These are phyloP conservation scores for Polyploca ridens DNA, from an alignment of 2,888 invertebrate species.

Conservation along the genomic window DNA sequence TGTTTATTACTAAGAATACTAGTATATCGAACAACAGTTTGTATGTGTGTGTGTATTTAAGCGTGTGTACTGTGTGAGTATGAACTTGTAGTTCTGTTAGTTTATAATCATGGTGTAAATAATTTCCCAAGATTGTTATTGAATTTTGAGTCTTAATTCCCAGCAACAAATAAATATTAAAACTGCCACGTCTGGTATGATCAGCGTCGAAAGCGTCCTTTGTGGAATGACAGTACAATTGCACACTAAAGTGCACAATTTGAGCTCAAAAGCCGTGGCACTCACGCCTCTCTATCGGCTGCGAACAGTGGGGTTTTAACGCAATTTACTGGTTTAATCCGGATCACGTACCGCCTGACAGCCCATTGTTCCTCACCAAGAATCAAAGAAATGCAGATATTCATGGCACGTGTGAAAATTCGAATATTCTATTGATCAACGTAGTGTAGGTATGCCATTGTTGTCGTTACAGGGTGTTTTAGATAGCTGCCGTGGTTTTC, in stretches of 20 bases:
- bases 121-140: no score
- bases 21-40: no score
- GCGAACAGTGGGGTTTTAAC: conserved; percentile 51
- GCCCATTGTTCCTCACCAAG: conserved; percentile 39
- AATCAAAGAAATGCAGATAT: conserved; percentile 27
- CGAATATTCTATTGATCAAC: background rate
- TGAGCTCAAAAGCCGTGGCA: conserved; percentile 36
- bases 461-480: no score
- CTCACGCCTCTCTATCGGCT: conserved; percentile 46
- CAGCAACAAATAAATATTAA: no score
- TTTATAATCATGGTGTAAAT: no score
- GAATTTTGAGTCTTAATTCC: no score
- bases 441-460: background rate
- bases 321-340: conserved; percentile 58
- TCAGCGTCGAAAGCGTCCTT: conserved; percentile 6
- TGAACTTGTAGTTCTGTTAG: no score
- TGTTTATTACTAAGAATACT: no score
- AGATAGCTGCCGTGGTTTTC: no score
- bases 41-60: no score
- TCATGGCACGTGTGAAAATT: conserved; percentile 14
- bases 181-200: background rate
- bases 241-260: conserved; percentile 41
- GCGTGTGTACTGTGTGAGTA: no score
- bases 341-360: conserved; percentile 35
- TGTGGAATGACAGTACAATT: conserved; percentile 27